These are phyloP conservation scores for Dipodomys merriami DNA, from an alignment of 2,113 vertebrate species.

Conservation along the genomic window DNA sequence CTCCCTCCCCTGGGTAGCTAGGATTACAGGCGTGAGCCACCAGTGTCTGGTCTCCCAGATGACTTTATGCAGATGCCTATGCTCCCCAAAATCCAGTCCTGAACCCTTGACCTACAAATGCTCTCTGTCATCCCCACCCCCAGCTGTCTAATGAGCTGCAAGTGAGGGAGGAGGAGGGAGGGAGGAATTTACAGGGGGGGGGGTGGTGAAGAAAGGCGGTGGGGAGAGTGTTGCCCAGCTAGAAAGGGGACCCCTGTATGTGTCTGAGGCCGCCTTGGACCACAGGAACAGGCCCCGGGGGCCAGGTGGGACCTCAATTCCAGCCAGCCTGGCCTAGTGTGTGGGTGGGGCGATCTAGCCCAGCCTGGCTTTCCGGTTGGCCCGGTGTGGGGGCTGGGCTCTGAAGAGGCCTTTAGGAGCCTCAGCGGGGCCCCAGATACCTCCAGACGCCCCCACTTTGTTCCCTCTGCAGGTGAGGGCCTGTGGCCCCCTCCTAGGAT, in stretches of 20 bases:
- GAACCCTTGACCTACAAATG: slow-evolving; percentile 1
- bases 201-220: background rate
- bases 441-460: too few relatives aligned
- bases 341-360: slow-evolving; percentile 68
- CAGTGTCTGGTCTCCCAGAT: background rate
- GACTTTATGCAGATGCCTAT: background rate
- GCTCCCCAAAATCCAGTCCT: background rate
- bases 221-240: background rate
- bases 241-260: slow-evolving; percentile 41
- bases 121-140: background rate
- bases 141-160: background rate
- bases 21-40: background rate
- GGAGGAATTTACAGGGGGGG: background rate
- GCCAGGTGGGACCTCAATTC: slow-evolving; percentile 60
- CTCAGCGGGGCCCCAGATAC: background rate
- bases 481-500: background rate
- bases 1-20: background rate
- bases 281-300: slow-evolving; percentile 54
- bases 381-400: slow-evolving; percentile 75
- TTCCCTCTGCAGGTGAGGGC: background rate
- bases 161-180: background rate
- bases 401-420: background rate
- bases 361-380: slow-evolving; percentile 71
- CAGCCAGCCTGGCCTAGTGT: slow-evolving; percentile 11
- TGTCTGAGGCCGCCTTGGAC: slow-evolving; percentile 55